Evolutionary conservation across 37 sponge, comb jelly and placozoan genomes (phyloP), one percentile per base, ranked within the genome.

Genomic region (Hormiphora californensis): DNA sequence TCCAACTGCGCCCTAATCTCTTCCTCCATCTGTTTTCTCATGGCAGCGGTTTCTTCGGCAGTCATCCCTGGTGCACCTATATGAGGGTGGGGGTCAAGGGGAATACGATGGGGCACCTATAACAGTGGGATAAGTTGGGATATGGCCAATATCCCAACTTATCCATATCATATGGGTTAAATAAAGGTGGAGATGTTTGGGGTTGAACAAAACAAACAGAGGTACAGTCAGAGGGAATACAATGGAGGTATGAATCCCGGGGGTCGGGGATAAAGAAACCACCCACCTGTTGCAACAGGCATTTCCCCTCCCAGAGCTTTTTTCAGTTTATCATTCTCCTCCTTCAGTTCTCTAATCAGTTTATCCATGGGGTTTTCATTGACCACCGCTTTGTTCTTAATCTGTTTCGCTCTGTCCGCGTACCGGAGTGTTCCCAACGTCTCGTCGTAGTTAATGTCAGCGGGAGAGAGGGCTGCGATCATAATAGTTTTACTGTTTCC

Each of bases 401-500:
- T 88, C 85, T 88, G 44, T 55, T 88, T 88, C 8, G 89, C 89
- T 37, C 89, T 34, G 65, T 88, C 89, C 9, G 89, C 89, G 38
- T 88, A 88, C 85, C 89, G 54, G 3, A 88, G 89, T 21, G 89
- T 88, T 1, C 86, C 57, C 21, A 88, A 27, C 38, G 89, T 88
- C 38, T 88, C 89, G 55, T 86, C 85, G 41, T 54, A 87, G 89
- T 88, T 88, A 46, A 88, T 88, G 61, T 88, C 89, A 88, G 89
- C 89, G 12, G 89, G 89, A 32, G 86, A 88, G n/a, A 88, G 34
- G 4, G 89, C 89, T 23, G 89, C 89, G 19, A 88, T 88, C 89
- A 88, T 88, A 28, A 88, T 85, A 32, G 89, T 88, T 54, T 88
- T 88, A 39, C 89, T 88, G 85, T 88, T 88, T 2, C 89, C 89